Base-by-base conservation (phyloP, 2,888 invertebrate species). In the Cinara cedri region DNA sequence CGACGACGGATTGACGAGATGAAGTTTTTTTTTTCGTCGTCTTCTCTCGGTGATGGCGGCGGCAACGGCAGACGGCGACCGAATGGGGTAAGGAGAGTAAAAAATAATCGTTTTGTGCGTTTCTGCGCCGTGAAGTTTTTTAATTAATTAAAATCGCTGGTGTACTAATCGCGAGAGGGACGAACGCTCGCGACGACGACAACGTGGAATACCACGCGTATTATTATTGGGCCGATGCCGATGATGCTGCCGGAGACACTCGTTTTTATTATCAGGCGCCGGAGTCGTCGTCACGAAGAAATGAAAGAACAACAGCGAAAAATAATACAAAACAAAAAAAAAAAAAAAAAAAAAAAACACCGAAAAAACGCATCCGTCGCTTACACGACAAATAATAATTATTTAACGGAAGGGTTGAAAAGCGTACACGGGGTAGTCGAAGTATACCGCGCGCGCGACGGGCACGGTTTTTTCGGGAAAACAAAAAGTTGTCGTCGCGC, bases 71-170 rank as follows among this genome's bases (percentile, higher is more conserved):
- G 34, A 6, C 34, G 34, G 34, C 34, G 34, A 34, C 3, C 34
- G 34, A 34, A 34, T 34, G 34, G 34, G 34, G 34, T 34, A 34
- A 34, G 6, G 6, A 34, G 34, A 6, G 34, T 34, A 34, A 34
- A 34, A 34, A 34, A 34, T 34, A 34, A 34, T 34, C 34, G 76
- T 68, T 78, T 68, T 57, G 60, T 68, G 68, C 68, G 76, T 78
- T 60, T 78, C 57, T 49, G 57, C 46, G 21, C 46, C 26, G 68
- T 19, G 68, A 68, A 70, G 68, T 57, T 78, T 78, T 76, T 78
- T 78, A 78, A 78, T 78, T 78, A 78, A 78, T 78, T 78, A 78
- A 78, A 78, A 78, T 70, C 57, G 34, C n/a, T 49, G 76, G 76
- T 63, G 60, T 57, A 78, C 76, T 78, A 78, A 78, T 78, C 66